Percentiles rank a stretch among this genome's conserved stretches.
phyloP scores from a whole-genome alignment of 1,140 invertebrate genomes.

The Bombus terrestris region DNA sequence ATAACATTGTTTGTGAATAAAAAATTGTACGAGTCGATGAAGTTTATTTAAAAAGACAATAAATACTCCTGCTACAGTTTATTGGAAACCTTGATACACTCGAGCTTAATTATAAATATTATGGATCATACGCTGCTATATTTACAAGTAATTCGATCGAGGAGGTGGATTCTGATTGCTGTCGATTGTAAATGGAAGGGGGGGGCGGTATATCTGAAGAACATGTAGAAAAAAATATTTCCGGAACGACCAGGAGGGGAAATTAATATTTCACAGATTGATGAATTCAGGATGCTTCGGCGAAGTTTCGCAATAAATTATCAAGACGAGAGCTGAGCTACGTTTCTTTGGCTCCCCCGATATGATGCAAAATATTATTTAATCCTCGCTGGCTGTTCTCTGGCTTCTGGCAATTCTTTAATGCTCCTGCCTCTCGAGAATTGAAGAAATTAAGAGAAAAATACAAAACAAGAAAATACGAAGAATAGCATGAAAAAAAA shows the following conservation, averaged over 20 bases:
- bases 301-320: constrained; percentile 54
- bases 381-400: constrained; percentile 80
- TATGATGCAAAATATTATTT: constrained; percentile 80
- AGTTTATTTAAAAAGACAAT: neutral
- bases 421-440: constrained; percentile 49
- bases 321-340: constrained; percentile 51
- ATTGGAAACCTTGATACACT: constrained; percentile 73
- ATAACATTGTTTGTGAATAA: neutral
- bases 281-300: constrained; percentile 26
- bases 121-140: constrained; percentile 71
- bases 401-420: constrained; percentile 34
- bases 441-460: neutral
- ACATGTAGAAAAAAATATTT: neutral
- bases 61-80: constrained; percentile 59
- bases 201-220: neutral
- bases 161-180: constrained; percentile 70
- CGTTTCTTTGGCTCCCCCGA: constrained; percentile 54
- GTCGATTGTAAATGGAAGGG: constrained; percentile 35
- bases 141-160: constrained; percentile 76
- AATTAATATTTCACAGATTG: constrained; percentile 78
- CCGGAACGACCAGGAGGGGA: constrained; percentile 80
- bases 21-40: neutral
- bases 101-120: constrained; percentile 71
- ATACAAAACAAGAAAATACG: constrained; percentile 4
- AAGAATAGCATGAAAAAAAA: neutral